Percentiles rank a stretch among this genome's conserved stretches.
phyloP scores from a whole-genome alignment of 1,140 invertebrate species.

The Drosophila gunungcola region DNA sequence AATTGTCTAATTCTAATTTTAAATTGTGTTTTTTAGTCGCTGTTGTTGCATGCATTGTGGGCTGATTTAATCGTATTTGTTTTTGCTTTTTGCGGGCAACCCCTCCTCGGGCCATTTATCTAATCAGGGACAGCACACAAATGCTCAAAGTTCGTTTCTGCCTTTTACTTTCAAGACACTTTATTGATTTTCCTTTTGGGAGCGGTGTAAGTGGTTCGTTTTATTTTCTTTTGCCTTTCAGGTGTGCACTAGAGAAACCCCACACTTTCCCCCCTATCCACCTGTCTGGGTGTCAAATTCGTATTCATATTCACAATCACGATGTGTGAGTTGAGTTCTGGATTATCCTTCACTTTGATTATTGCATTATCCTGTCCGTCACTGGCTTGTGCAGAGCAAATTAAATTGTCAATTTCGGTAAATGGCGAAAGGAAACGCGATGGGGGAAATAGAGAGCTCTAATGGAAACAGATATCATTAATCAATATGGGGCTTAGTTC shows the following conservation, averaged over 20 bases:
- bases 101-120: conserved; percentile 50
- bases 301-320: conserved; percentile 52
- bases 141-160: conserved; percentile 58
- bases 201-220: conserved; percentile 28
- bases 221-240: conserved; percentile 44
- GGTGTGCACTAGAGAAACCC: conserved; percentile 35
- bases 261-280: not conserved
- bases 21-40: conserved; percentile 51
- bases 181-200: conserved; percentile 71
- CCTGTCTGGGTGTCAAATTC: conserved; percentile 50
- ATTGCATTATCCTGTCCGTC: conserved; percentile 77
- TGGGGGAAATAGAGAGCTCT: conserved; percentile 1
- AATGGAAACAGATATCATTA: conserved; percentile 38
- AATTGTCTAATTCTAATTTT: conserved; percentile 78
- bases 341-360: conserved; percentile 57
- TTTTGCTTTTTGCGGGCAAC: conserved; percentile 1
- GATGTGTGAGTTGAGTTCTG: conserved; percentile 29
- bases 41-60: conserved; percentile 23
- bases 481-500: conserved; percentile 41
- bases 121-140: conserved; percentile 67
- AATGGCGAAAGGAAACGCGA: conserved; percentile 52
- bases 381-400: conserved; percentile 63
- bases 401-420: conserved; percentile 75
- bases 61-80: conserved; percentile 55
- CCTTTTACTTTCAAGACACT: conserved; percentile 63